Conservation (phyloP, 2,113 vertebrate species). For the Festucalex cinctus region DNA sequence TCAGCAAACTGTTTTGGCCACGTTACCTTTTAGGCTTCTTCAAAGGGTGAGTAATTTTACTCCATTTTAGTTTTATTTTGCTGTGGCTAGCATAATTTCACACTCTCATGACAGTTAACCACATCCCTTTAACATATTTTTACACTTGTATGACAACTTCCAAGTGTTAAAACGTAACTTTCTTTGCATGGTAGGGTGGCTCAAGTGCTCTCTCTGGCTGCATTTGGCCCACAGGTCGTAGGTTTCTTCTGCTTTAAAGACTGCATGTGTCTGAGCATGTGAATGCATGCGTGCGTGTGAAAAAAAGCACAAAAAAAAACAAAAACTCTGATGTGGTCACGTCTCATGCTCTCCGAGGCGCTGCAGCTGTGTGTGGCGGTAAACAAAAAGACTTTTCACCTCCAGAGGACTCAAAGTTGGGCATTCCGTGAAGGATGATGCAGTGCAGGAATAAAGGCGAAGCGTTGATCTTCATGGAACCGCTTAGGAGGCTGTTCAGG, state of each 20-base stretch:
- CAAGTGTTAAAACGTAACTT: background rate
- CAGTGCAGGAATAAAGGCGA: conserved; percentile 86
- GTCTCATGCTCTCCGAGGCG: conserved; percentile 20
- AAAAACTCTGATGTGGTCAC: conserved; percentile 54
- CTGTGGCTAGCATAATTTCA: background rate
- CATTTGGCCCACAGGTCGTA: background rate
- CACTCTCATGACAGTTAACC: background rate
- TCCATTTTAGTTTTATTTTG: background rate
- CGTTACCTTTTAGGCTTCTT: background rate
- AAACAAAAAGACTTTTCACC: conserved; percentile 67
- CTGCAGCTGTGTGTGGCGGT: conserved; percentile 36
- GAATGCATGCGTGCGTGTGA: conserved; percentile 15
- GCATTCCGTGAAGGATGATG: conserved; percentile 84
- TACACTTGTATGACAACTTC: background rate
- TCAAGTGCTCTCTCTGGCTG: background rate
- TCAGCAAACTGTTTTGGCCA: background rate
- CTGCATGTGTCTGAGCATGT: conserved; percentile 39
- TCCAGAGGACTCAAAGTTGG: conserved; percentile 82
- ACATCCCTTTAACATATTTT: background rate
- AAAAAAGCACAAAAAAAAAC: too few relatives aligned
- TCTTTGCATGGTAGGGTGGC: too few relatives aligned
- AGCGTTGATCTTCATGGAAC: conserved; percentile 92
- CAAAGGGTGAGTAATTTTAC: background rate
- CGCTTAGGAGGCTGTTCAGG: conserved; percentile 87
- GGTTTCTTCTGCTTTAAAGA: background rate